Evolutionary conservation across 2,113 vertebrate genomes (phyloP), one percentile per base, ranked within the genome.

Genomic region (Apeltes quadracus): DNA sequence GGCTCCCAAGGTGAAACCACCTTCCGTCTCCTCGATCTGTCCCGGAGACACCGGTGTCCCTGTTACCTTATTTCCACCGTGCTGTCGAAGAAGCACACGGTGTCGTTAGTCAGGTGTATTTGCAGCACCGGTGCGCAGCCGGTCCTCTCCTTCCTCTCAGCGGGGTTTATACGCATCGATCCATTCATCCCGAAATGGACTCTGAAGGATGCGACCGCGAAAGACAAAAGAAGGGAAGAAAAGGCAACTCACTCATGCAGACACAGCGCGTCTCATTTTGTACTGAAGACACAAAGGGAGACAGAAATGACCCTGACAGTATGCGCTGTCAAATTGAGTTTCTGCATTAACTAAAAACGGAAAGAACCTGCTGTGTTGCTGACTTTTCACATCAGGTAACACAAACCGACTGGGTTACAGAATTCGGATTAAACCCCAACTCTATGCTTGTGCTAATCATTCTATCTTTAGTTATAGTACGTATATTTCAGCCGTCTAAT

Each of bases 161-260:
- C 64, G 39, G 93, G 90, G 89, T 98, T 98, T 89, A 99, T 94
- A 54, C 65, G 20, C 90, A 98, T 78, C n/a, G 93, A 97, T 62
- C 97, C 97, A 1, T 96, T 96, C 96, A 98, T 97, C 46, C 98
- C 97, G 5, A 99, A 99, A 91, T 99, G 97, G 88, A 99, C 89
- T 91, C 98, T 99, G 0, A 18, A 69, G 68, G 53, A 80, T 27
- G 46, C 43, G 16, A 73, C 53, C 56, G n/a, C 25, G 57, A 36
- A 76, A 22, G 16, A 10, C 5, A 18, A 41, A 15, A 34, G 18
- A 41, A 32, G 4, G 7, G 38, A 44, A 38, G 14, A 53, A 12
- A 20, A 59, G 11, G 86, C 15, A 86, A 61, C 88, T 81, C 54
- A 8, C 11, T 61, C 75, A 75, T 25, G 76, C 22, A 79, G 27